A percentile compares a stretch with the other conserved stretches of the same genome.
Evolutionary conservation across 1,140 invertebrate species (phyloP).

Genomic region (Nixonia krombeini): DNA sequence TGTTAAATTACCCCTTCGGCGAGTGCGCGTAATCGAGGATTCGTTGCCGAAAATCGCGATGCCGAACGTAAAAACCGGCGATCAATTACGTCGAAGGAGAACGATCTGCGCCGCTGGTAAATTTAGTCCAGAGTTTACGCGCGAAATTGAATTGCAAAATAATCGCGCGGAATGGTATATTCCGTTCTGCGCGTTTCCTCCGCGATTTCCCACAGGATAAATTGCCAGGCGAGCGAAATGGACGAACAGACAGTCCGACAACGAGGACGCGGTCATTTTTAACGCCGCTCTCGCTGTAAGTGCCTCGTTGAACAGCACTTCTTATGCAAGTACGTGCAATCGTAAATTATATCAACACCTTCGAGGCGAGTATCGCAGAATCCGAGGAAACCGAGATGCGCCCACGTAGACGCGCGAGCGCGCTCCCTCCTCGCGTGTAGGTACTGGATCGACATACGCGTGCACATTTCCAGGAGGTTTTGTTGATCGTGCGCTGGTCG

Average conservation of each 20-base stretch:
- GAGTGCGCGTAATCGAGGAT: too few relatives aligned
- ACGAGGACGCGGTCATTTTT: slow-evolving; percentile 45
- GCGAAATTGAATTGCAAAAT: too few relatives aligned
- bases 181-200: background rate
- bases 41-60: too few relatives aligned
- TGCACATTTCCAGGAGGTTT: background rate
- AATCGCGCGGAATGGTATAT: too few relatives aligned
- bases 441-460: background rate
- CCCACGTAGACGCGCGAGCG: slow-evolving; percentile 50
- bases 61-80: too few relatives aligned
- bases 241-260: slow-evolving; percentile 33
- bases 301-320: slow-evolving; percentile 43
- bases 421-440: too few relatives aligned
- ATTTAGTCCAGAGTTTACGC: too few relatives aligned
- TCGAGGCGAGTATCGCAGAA: slow-evolving; percentile 35
- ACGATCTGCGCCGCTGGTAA: too few relatives aligned
- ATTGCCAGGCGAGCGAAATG: slow-evolving; percentile 34
- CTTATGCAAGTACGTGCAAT: slow-evolving; percentile 47
- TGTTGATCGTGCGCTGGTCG: background rate
- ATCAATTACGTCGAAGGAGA: too few relatives aligned
- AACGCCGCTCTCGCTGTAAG: slow-evolving; percentile 28
- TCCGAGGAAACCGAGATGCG: slow-evolving; percentile 44
- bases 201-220: slow-evolving; percentile 1
- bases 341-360: slow-evolving; percentile 67
- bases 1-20: too few relatives aligned